These are phyloP conservation scores for Tridacna gigas DNA, from an alignment of 2,888 invertebrate genomes.

Conservation along the genomic window DNA sequence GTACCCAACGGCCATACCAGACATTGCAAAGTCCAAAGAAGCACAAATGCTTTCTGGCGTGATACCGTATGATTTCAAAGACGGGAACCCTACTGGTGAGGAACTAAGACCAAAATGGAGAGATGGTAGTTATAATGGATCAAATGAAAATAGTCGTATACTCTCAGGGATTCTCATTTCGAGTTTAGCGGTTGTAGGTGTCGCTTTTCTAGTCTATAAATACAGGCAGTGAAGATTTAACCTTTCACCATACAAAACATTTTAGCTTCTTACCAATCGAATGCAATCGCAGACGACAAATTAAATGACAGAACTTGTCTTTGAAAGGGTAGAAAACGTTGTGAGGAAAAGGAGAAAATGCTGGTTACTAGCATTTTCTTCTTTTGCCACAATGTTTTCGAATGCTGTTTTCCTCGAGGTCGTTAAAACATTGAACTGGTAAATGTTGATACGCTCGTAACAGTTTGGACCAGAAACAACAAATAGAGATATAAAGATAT, in stretches of 20 bases:
- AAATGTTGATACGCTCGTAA: no score
- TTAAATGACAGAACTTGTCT: no score
- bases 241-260: no score
- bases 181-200: background rate
- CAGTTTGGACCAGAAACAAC: no score
- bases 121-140: background rate
- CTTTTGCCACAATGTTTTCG: background rate
- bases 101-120: slow-evolving; percentile 66
- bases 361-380: background rate
- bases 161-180: background rate
- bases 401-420: no score
- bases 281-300: no score
- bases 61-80: slow-evolving; percentile 63
- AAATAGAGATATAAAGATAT: no score
- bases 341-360: background rate
- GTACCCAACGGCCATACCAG: slow-evolving; percentile 64
- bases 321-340: background rate
- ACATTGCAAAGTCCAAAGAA: slow-evolving; percentile 69
- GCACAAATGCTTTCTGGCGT: slow-evolving; percentile 66
- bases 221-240: background rate
- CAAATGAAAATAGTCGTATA: background rate
- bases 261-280: no score
- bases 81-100: slow-evolving; percentile 65
- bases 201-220: background rate
- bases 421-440: no score